Evolutionary conservation across 2,113 vertebrate genomes (phyloP).

Genomic region (Isurus oxyrinchus): DNA sequence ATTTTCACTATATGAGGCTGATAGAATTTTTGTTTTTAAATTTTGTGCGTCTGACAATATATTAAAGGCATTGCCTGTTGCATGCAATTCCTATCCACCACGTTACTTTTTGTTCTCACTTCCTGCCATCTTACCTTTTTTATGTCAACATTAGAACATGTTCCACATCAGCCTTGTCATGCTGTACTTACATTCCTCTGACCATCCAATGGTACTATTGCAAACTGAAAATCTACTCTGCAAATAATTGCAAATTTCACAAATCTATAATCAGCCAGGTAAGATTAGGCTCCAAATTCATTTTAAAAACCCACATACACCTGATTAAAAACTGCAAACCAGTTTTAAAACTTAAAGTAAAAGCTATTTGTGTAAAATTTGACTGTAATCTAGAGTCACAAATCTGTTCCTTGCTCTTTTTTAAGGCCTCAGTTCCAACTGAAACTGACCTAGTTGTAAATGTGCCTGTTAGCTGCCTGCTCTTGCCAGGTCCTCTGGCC

Average conservation of each 20-base stretch:
- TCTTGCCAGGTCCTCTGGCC: background rate
- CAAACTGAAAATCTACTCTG: background rate
- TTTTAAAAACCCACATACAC: background rate
- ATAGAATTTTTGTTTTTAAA: background rate
- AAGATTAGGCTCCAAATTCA: background rate
- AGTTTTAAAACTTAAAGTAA: background rate
- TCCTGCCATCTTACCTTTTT: background rate
- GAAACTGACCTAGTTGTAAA: background rate
- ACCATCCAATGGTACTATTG: conserved; percentile 17
- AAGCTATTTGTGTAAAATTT: background rate
- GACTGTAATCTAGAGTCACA: background rate
- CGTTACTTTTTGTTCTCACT: background rate
- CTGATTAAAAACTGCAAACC: background rate
- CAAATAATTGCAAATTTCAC: background rate
- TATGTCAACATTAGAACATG: background rate
- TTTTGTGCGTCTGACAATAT: background rate
- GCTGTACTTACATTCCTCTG: background rate
- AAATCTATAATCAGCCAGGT: background rate
- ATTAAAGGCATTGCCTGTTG: background rate
- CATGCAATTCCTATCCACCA: background rate
- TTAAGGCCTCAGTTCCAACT: background rate
- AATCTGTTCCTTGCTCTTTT: background rate
- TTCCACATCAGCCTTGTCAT: background rate
- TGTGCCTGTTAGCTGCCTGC: background rate
- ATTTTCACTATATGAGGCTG: background rate